Evolutionary conservation across 2,113 vertebrate species (phyloP), one percentile per base, ranked within the genome.

Genomic region (Gnathonemus longibarbis): DNA sequence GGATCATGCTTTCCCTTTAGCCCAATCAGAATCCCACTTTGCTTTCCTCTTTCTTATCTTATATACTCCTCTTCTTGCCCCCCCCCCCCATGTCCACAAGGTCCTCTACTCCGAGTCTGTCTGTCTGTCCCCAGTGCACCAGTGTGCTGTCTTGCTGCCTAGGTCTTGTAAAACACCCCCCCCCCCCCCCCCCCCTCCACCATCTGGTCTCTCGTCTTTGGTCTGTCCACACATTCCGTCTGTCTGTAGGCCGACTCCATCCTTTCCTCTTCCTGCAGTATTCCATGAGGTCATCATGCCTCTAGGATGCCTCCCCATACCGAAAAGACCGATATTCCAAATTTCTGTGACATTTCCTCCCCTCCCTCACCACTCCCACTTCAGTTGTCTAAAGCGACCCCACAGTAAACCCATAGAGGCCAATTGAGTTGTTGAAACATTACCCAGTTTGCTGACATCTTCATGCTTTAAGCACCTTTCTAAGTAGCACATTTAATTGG

Each of bases 21-120:
- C 95, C 95, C 93, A 88, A 92, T 95, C 95, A 93, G 90, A 94
- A 94, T 95, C 95, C 95, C 94, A 95, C 94, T 97, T 95, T 94
- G 96, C 95, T 93, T 96, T 94, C 95, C 96, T 95, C 94, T 90
- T 92, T 88, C 92, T 91, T 92, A 91, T 93, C 93, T 46, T 88
- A 94, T 88, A 94, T 88, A 94, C 93, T 93, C 89, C 93, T 96
- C 95, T 84, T 80, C 90, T 88, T 70, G 39, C 84, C 50, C 49
- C 58, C 24, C 42, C 66, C 3, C 91, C 6, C 90, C 87, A 58
- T n/a, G 39, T 6, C 8, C 88, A 53, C 88, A 1, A 45, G 80
- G 80, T 77, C 90, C 86, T 77, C 88, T 80, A 80, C 53, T 27
- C 80, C 46, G 80, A 88, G 84, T 88, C 74, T 87, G 49, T 53